A percentile compares a stretch with the other conserved stretches of the same genome.
Evolutionary conservation across 2,888 invertebrate genomes (phyloP).

Genomic region (Tetramorium bicarinatum): DNA sequence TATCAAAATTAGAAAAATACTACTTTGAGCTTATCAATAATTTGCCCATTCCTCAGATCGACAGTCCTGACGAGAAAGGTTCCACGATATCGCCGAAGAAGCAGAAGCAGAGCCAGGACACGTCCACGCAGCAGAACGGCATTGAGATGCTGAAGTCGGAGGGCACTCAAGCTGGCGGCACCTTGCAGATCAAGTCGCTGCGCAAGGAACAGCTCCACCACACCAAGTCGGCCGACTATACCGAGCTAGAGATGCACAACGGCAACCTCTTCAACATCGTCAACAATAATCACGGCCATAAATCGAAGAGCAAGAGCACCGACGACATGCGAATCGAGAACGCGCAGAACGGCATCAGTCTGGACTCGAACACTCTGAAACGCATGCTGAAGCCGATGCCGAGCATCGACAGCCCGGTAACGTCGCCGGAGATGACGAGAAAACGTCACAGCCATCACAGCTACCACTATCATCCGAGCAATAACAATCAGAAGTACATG

Average conservation of each 20-base stretch:
- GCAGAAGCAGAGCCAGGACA: conserved; percentile 87
- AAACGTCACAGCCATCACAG: conserved; percentile 91
- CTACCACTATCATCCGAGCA: conserved; percentile 84
- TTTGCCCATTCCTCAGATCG: conserved; percentile 77
- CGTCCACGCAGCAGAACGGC: conserved; percentile 83
- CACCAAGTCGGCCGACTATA: conserved; percentile 88
- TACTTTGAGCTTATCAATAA: not conserved
- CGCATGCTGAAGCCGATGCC: conserved; percentile 98
- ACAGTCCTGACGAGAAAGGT: conserved; percentile 86
- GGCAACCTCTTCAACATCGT: conserved; percentile 85
- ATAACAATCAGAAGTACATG: conserved; percentile 87
- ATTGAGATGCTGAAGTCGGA: conserved; percentile 90
- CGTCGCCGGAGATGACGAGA: conserved; percentile 96
- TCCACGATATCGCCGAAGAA: conserved; percentile 86
- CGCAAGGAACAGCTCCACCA: conserved; percentile 84
- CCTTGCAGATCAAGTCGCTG: conserved; percentile 87
- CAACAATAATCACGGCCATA: conserved; percentile 87
- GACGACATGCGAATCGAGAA: conserved; percentile 92
- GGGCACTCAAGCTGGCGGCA: conserved; percentile 94
- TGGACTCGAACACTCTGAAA: conserved; percentile 95
- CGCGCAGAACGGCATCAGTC: conserved; percentile 86
- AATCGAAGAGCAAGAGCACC: conserved; percentile 95
- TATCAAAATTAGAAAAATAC: not conserved
- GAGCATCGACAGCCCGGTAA: conserved; percentile 95
- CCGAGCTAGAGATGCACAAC: conserved; percentile 87